A percentile compares a stretch with the other conserved stretches of the same genome.
Evolutionary conservation across 2,888 invertebrate species (phyloP).

Genomic region (Acrobasis consociella): DNA sequence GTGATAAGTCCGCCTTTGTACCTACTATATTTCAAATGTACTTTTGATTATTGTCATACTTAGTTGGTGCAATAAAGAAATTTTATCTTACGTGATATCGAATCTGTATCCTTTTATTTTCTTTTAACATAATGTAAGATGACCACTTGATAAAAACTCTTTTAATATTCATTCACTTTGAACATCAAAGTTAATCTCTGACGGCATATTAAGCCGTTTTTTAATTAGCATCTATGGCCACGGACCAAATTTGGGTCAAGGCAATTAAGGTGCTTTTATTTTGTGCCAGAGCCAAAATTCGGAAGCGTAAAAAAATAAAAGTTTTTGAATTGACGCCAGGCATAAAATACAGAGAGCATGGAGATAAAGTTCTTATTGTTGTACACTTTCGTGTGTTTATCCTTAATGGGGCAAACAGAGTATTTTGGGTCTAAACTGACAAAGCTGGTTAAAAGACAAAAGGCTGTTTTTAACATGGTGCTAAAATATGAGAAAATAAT

Average conservation of each 20-base stretch:
- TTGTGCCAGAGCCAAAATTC: constrained; percentile 69
- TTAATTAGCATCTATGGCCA: constrained; percentile 56
- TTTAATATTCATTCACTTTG: constrained; percentile 8
- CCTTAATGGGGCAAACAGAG: too few relatives aligned
- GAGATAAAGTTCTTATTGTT: not conserved
- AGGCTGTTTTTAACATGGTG: too few relatives aligned
- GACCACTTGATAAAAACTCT: not conserved
- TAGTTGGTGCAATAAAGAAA: too few relatives aligned
- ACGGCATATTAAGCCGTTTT: constrained; percentile 33
- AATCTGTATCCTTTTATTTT: too few relatives aligned
- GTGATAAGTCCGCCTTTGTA: too few relatives aligned
- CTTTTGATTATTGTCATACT: too few relatives aligned
- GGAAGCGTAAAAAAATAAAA: constrained; percentile 47
- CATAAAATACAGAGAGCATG: not conserved
- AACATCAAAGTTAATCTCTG: constrained; percentile 2
- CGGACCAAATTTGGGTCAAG: constrained; percentile 62
- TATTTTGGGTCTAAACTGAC: too few relatives aligned
- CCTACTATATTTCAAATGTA: too few relatives aligned
- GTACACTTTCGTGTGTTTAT: too few relatives aligned
- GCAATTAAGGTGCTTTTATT: constrained; percentile 73
- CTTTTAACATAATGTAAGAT: not conserved
- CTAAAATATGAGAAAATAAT: too few relatives aligned
- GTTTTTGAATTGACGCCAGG: constrained; percentile 64
- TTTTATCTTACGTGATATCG: too few relatives aligned
- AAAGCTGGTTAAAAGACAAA: too few relatives aligned